These are phyloP conservation scores for Drosophila mayaguana DNA, from an alignment of 2,888 invertebrate species.

Conservation along the genomic window DNA sequence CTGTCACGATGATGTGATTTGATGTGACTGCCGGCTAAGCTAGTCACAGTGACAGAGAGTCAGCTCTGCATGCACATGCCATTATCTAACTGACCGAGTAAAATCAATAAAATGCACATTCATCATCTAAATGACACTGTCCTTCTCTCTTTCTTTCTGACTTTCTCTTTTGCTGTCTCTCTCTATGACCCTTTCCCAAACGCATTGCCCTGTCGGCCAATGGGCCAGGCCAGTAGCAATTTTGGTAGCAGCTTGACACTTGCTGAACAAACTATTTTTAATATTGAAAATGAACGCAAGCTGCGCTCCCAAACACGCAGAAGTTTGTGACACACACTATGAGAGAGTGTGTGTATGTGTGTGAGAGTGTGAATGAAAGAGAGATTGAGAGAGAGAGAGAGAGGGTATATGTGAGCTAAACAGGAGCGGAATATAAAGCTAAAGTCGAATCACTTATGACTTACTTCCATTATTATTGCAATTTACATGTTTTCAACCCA, in stretches of 20 bases:
- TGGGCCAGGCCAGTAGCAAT: slow-evolving; percentile 31
- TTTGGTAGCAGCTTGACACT: slow-evolving; percentile 56
- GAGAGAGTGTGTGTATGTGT: slow-evolving; percentile 8
- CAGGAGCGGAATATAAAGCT: slow-evolving; percentile 1
- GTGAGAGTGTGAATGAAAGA: neutral
- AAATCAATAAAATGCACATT: slow-evolving; percentile 68
- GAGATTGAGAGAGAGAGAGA: too few relatives aligned
- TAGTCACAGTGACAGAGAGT: neutral
- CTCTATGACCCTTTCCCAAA: slow-evolving; percentile 3
- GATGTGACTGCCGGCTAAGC: slow-evolving; percentile 30
- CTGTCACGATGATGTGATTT: slow-evolving; percentile 43
- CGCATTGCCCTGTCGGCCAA: neutral
- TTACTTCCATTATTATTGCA: too few relatives aligned
- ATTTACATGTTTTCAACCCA: too few relatives aligned
- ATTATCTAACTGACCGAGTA: slow-evolving; percentile 54
- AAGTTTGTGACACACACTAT: neutral
- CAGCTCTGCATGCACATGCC: slow-evolving; percentile 51
- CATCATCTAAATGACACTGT: slow-evolving; percentile 47
- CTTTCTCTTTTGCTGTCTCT: neutral
- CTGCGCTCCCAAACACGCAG: slow-evolving; percentile 37
- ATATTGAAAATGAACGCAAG: slow-evolving; percentile 60
- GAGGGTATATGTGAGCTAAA: neutral
- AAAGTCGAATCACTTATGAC: too few relatives aligned
- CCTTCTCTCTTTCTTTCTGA: neutral
- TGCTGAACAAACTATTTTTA: slow-evolving; percentile 72